These are phyloP conservation scores for Chesias legatella DNA, from an alignment of 2,888 invertebrate species.

Conservation along the genomic window DNA sequence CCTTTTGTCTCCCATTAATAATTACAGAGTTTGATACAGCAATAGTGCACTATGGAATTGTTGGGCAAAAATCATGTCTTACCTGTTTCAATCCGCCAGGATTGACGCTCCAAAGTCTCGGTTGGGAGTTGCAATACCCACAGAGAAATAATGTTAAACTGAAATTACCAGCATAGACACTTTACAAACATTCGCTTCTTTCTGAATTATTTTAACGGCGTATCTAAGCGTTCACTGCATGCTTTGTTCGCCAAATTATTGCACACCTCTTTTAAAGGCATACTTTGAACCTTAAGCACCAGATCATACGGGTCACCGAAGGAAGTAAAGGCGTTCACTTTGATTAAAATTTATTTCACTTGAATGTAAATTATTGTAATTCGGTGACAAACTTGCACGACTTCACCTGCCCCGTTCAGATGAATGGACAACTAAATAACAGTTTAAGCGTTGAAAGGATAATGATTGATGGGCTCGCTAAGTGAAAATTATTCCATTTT, in stretches of 20 bases:
- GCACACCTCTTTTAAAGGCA: slow-evolving; percentile 31
- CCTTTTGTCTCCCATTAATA: no score
- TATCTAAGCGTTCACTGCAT: slow-evolving; percentile 27
- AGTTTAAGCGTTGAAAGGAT: slow-evolving; percentile 1
- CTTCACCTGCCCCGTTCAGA: slow-evolving; percentile 18
- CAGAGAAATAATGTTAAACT: no score
- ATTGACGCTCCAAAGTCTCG: no score
- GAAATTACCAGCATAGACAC: slow-evolving; percentile 19
- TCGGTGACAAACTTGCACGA: slow-evolving; percentile 22
- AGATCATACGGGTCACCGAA: background rate
- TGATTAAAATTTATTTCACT: slow-evolving; percentile 31
- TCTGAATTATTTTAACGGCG: no score
- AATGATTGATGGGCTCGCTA: background rate
- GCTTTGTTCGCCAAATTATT: slow-evolving; percentile 53
- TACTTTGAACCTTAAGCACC: slow-evolving; percentile 12
- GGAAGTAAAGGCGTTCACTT: slow-evolving; percentile 13
- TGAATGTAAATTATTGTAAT: slow-evolving; percentile 24
- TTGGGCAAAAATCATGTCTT: no score
- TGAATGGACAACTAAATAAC: slow-evolving; percentile 13
- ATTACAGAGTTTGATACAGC: no score
- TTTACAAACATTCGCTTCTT: slow-evolving; percentile 58
- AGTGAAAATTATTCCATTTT: no score
- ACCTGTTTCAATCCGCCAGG: no score
- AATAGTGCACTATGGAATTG: no score
- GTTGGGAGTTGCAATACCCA: no score